These are phyloP conservation scores for Itoplectis maculator DNA, from an alignment of 2,888 invertebrate species.

Conservation along the genomic window DNA sequence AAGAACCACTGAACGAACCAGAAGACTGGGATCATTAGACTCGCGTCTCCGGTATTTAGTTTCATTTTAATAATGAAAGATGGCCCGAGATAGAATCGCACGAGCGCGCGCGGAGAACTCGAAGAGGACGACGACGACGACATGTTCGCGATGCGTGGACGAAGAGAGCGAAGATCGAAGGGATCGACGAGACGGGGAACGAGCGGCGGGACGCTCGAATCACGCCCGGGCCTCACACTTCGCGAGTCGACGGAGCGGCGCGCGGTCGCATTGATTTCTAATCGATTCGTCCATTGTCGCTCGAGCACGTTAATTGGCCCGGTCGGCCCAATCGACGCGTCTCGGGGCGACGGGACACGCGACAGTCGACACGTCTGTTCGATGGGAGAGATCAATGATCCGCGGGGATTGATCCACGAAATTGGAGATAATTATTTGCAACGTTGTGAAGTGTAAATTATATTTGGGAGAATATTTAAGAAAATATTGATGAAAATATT, in stretches of 20 bases:
- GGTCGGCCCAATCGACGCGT: conserved; percentile 74
- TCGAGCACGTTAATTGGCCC: conserved; percentile 78
- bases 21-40: conserved; percentile 77
- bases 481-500: too few relatives aligned
- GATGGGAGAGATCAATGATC: too few relatives aligned
- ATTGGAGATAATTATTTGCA: too few relatives aligned
- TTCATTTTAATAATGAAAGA: conserved; percentile 82
- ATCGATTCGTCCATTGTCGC: conserved; percentile 81
- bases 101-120: too few relatives aligned
- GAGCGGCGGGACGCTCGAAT: conserved; percentile 60
- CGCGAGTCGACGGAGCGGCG: conserved; percentile 77
- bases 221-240: conserved; percentile 74
- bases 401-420: too few relatives aligned
- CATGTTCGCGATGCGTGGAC: not conserved
- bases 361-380: too few relatives aligned
- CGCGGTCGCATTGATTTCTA: conserved; percentile 81
- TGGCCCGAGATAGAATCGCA: conserved; percentile 77
- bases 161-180: conserved; percentile 29
- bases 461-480: too few relatives aligned
- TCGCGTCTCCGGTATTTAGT: conserved; percentile 80
- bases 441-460: too few relatives aligned
- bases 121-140: conserved; percentile 6
- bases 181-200: conserved; percentile 30
- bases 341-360: not conserved
- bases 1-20: conserved; percentile 76